Evolutionary conservation across 2,888 invertebrate species (phyloP).

Genomic region (Gymnosoma rotundatum): DNA sequence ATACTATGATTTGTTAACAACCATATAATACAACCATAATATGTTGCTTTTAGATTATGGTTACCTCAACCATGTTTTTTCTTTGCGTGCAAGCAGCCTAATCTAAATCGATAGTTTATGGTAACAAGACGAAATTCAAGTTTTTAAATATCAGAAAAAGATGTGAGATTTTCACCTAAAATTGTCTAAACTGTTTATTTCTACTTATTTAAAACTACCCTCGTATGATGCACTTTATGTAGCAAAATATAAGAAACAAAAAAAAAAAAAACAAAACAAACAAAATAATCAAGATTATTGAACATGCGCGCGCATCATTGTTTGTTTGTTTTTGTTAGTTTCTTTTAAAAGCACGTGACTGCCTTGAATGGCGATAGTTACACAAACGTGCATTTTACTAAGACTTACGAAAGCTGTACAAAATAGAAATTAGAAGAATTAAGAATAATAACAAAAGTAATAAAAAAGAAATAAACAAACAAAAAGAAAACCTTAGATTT

Average conservation of each 20-base stretch:
- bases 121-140: no score
- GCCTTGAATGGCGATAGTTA: not conserved
- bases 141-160: no score
- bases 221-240: conserved; percentile 8
- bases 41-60: no score
- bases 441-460: conserved; percentile 42
- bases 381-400: not conserved
- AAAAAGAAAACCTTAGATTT: not conserved
- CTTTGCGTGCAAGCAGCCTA: no score
- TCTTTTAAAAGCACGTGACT: conserved; percentile 42
- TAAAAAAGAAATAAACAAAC: conserved; percentile 26
- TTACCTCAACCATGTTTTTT: no score
- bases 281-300: conserved; percentile 33
- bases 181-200: no score
- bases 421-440: conserved; percentile 11
- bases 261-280: conserved; percentile 13
- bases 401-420: not conserved
- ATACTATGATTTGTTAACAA: no score
- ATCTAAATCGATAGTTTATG: no score
- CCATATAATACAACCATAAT: no score
- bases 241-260: conserved; percentile 26
- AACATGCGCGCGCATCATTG: conserved; percentile 42
- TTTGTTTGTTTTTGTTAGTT: conserved; percentile 6
- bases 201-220: not conserved
- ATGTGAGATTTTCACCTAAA: no score